Percentiles rank a stretch among this genome's conserved stretches.
Evolutionary conservation across 2,113 vertebrate genomes (phyloP).

Genomic region (Aptenodytes patagonicus): DNA sequence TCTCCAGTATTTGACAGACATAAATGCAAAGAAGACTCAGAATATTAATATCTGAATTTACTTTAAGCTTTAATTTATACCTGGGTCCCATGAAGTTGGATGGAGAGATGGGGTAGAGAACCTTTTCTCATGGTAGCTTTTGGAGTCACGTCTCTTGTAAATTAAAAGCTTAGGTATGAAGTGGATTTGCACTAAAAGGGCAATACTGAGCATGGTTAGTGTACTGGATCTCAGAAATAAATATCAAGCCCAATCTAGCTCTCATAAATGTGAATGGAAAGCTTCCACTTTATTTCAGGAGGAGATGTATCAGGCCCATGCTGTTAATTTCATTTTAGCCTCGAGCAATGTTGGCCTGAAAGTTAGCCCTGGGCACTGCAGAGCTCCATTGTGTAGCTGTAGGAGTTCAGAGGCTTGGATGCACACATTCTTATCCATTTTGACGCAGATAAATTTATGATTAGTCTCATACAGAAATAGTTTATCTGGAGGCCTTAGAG

Average conservation of each 20-base stretch:
- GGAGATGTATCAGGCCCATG: not conserved
- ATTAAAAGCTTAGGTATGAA: not conserved
- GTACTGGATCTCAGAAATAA: not conserved
- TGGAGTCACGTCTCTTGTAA: not conserved
- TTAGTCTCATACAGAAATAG: not conserved
- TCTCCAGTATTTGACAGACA: not conserved
- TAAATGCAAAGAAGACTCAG: not conserved
- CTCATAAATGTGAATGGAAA: not conserved
- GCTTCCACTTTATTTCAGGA: not conserved
- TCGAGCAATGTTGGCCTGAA: not conserved
- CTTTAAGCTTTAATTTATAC: not conserved
- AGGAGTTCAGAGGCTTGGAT: not conserved
- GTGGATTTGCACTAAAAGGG: not conserved
- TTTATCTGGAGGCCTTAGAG: not conserved
- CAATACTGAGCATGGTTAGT: not conserved
- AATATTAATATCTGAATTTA: not conserved
- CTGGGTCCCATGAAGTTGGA: not conserved
- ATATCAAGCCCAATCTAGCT: not conserved
- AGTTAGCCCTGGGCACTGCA: not conserved
- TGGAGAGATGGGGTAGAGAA: not conserved
- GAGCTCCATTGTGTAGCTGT: not conserved
- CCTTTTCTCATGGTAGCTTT: not conserved
- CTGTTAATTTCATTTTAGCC: slow-evolving; percentile 8
- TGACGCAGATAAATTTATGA: not conserved
- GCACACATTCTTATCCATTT: not conserved